phyloP scores from a whole-genome alignment of 2,888 invertebrate species.

The Scaptodrosophila latifasciaeformis region DNA sequence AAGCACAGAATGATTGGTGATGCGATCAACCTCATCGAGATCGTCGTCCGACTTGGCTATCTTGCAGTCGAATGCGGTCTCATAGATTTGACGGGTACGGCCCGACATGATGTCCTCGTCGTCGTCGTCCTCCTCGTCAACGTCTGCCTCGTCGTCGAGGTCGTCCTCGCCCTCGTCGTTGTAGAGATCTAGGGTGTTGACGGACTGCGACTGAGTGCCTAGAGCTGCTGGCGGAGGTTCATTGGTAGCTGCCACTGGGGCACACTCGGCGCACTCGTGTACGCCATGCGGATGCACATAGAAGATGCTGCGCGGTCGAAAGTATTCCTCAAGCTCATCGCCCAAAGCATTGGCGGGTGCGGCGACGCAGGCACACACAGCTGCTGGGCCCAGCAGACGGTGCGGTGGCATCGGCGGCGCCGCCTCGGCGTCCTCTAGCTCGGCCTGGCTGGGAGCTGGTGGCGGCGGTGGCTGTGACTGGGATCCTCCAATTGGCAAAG shows the following conservation, averaged over 20 bases:
- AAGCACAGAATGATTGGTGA: slow-evolving; percentile 87
- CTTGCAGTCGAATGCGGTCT: slow-evolving; percentile 93
- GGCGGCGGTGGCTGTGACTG: slow-evolving; percentile 23
- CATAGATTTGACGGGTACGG: slow-evolving; percentile 86
- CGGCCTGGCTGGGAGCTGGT: not conserved
- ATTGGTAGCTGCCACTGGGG: slow-evolving; percentile 48
- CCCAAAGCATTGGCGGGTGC: slow-evolving; percentile 73
- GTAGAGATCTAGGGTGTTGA: slow-evolving; percentile 30
- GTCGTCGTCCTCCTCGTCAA: slow-evolving; percentile 64
- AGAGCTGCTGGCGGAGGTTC: slow-evolving; percentile 16
- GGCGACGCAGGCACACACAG: slow-evolving; percentile 84
- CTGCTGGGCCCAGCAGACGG: slow-evolving; percentile 80
- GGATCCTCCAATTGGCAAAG: too few species aligned
- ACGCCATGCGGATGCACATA: slow-evolving; percentile 82
- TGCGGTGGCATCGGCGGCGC: slow-evolving; percentile 82
- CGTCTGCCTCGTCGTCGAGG: slow-evolving; percentile 9
- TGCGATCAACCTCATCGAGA: slow-evolving; percentile 87
- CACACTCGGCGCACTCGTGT: slow-evolving; percentile 76
- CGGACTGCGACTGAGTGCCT: slow-evolving; percentile 29
- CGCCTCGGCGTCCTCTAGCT: slow-evolving; percentile 31
- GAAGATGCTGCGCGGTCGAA: slow-evolving; percentile 81
- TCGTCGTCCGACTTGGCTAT: slow-evolving; percentile 87
- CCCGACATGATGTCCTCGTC: slow-evolving; percentile 55
- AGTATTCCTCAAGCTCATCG: slow-evolving; percentile 81
- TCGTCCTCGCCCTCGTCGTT: slow-evolving; percentile 47